Conservation (phyloP, 1,140 invertebrate genomes). For the Musca vetustissima region DNA sequence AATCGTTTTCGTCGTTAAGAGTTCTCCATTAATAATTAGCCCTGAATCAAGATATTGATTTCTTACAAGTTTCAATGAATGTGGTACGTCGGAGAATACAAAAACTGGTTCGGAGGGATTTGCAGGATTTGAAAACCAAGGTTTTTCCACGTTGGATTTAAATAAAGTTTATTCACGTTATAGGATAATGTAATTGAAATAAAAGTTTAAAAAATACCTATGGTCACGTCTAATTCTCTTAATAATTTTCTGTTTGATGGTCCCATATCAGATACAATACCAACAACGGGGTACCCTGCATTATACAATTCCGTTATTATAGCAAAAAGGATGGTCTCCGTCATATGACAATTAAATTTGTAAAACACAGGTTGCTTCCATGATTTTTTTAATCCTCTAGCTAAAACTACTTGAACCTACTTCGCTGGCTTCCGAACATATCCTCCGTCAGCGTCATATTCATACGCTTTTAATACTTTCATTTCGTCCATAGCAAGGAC, state of each 20-base stretch:
- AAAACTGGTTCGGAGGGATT: not conserved
- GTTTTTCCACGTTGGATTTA: not conserved
- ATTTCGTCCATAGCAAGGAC: slow-evolving; percentile 14
- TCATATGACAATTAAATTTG: slow-evolving; percentile 44
- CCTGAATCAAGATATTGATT: slow-evolving; percentile 19
- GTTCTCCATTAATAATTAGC: not conserved
- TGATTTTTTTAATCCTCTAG: slow-evolving; percentile 32
- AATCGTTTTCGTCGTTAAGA: not conserved
- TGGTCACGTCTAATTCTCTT: not conserved
- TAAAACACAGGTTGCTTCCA: slow-evolving; percentile 52
- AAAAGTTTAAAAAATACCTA: slow-evolving; percentile 9
- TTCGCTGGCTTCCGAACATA: slow-evolving; percentile 4
- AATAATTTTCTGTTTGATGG: slow-evolving; percentile 10
- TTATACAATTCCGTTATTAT: not conserved
- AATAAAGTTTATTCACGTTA: not conserved
- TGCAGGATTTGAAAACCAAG: slow-evolving; percentile 2
- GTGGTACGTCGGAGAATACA: slow-evolving; percentile 5
- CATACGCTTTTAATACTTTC: slow-evolving; percentile 8
- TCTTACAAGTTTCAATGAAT: slow-evolving; percentile 4
- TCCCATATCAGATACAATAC: slow-evolving; percentile 9
- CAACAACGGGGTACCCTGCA: not conserved
- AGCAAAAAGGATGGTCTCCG: not conserved
- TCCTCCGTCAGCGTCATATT: not conserved
- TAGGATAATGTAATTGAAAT: not conserved
- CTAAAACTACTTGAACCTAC: slow-evolving; percentile 29